A percentile compares a stretch with the other conserved stretches of the same genome.
Conservation (phyloP, 2,113 vertebrate genomes). For the Scatophagus argus region DNA sequence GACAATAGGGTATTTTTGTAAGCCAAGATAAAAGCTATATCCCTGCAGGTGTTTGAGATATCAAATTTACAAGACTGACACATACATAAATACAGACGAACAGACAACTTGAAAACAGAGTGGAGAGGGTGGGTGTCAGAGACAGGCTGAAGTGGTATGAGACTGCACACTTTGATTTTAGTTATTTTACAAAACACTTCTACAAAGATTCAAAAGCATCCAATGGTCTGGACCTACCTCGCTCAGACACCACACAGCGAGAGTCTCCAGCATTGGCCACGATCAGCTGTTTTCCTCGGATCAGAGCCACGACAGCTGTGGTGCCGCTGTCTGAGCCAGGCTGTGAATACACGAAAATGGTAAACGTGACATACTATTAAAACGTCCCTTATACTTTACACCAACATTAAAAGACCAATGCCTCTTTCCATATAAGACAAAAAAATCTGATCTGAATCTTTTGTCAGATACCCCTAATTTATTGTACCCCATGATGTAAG, state of each 20-base stretch:
- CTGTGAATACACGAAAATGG: slow-evolving; percentile 71
- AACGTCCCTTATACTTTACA: background rate
- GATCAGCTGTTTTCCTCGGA: slow-evolving; percentile 95
- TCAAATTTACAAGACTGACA: too few species aligned
- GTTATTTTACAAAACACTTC: background rate
- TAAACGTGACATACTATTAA: background rate
- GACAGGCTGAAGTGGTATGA: too few species aligned
- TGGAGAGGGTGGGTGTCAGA: too few species aligned
- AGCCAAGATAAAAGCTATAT: background rate
- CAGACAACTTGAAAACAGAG: too few species aligned
- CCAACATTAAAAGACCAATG: background rate
- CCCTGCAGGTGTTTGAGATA: too few species aligned
- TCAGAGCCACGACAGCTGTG: slow-evolving; percentile 95
- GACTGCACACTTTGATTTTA: background rate
- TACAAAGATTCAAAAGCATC: background rate
- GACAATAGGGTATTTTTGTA: background rate
- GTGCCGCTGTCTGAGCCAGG: slow-evolving; percentile 98
- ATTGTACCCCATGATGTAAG: background rate
- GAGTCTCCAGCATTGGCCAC: slow-evolving; percentile 98
- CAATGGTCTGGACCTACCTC: slow-evolving; percentile 57
- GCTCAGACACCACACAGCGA: slow-evolving; percentile 95
- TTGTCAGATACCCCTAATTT: background rate
- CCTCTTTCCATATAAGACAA: background rate
- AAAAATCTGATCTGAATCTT: background rate
- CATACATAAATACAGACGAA: too few species aligned